Conservation (phyloP, 2,888 invertebrate species). For the Phanerotoma sp. region DNA sequence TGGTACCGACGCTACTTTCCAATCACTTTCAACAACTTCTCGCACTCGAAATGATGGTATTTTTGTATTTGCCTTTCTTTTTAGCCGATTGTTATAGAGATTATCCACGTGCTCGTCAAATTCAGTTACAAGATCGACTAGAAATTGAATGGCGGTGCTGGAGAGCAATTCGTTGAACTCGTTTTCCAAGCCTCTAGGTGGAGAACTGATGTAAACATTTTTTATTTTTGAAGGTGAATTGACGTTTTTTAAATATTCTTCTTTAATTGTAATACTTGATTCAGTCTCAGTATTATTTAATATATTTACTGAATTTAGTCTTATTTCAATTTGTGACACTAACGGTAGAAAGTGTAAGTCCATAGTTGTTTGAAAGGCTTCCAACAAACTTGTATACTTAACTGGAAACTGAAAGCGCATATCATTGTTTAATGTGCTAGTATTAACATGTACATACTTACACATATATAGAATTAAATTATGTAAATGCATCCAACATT, state of each 20-base stretch:
- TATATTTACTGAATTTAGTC: too few species aligned
- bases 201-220: constrained; percentile 58
- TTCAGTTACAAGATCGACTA: constrained; percentile 59
- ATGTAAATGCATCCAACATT: too few species aligned
- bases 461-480: too few species aligned
- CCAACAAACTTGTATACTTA: neutral
- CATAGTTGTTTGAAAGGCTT: constrained; percentile 4
- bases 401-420: neutral
- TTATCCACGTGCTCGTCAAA: constrained; percentile 60
- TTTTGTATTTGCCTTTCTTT: constrained; percentile 48
- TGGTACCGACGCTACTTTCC: constrained; percentile 64
- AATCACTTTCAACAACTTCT: constrained; percentile 57
- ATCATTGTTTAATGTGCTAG: too few species aligned
- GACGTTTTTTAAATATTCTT: constrained; percentile 7
- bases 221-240: neutral
- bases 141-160: constrained; percentile 62
- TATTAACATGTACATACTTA: too few species aligned
- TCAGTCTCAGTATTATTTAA: too few species aligned
- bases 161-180: constrained; percentile 63
- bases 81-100: constrained; percentile 58
- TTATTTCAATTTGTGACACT: constrained; percentile 2
- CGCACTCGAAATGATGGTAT: constrained; percentile 59
- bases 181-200: constrained; percentile 61
- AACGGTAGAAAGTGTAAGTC: constrained; percentile 2
- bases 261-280: too few species aligned